Conservation (phyloP, 2,113 vertebrate genomes). For the Alosa alosa region DNA sequence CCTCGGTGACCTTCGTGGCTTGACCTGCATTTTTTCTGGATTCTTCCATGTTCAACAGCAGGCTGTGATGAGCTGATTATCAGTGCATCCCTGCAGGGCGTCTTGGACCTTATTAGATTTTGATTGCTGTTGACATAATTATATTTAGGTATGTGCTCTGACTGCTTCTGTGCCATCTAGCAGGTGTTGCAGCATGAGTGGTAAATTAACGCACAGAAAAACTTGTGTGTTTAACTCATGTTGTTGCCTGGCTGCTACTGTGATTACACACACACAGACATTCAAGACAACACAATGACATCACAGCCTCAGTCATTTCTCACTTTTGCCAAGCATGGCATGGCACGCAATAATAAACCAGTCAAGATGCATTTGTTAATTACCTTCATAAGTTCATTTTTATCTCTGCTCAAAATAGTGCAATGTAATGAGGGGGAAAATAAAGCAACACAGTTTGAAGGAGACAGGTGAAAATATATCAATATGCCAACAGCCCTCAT, state of each 20-base stretch:
- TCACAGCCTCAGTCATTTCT: background rate
- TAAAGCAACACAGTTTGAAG: background rate
- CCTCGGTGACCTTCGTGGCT: background rate
- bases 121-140: conserved; percentile 3
- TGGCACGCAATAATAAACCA: background rate
- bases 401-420: background rate
- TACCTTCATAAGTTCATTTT: background rate
- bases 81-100: background rate
- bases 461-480: background rate
- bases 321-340: background rate
- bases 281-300: background rate
- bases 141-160: conserved; percentile 1
- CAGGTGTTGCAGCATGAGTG: background rate
- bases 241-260: background rate
- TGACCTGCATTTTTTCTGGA: background rate
- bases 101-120: background rate
- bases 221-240: background rate
- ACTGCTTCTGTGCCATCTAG: background rate
- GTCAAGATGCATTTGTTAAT: background rate
- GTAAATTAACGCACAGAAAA: background rate
- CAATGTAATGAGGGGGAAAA: background rate
- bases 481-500: background rate
- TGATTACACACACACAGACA: background rate
- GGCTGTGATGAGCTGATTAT: background rate
- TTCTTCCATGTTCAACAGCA: background rate